phyloP scores from a whole-genome alignment of 37 sponge, comb jelly and placozoan species.

The Mnemiopsis leidyi region DNA sequence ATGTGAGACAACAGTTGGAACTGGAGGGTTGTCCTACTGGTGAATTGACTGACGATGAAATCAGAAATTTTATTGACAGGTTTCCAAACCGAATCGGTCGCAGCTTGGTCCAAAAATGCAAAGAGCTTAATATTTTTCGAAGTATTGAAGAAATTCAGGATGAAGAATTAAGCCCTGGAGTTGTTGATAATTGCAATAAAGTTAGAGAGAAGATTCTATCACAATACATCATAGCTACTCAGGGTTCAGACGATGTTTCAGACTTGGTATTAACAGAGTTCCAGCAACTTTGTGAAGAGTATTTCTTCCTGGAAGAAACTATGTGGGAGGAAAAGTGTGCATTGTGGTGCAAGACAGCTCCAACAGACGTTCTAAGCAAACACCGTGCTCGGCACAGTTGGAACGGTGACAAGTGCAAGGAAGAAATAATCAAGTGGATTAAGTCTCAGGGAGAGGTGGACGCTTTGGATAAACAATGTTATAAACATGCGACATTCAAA shows the following conservation, averaged over 20 bases:
- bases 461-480: background rate
- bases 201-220: background rate
- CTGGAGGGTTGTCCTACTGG: no score
- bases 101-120: background rate
- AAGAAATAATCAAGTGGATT: constrained; percentile 1
- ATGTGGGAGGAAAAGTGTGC: background rate
- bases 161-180: background rate
- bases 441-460: background rate
- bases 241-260: background rate
- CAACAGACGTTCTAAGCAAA: background rate
- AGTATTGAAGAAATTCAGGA: background rate
- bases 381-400: background rate
- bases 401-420: background rate
- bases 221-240: background rate
- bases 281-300: background rate
- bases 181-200: background rate
- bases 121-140: background rate
- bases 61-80: no score
- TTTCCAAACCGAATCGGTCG: no score
- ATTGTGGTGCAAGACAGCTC: background rate
- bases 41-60: no score
- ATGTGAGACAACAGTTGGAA: no score
- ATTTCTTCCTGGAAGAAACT: constrained; percentile 6
- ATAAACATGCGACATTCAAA: background rate
- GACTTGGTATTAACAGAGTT: background rate